A percentile compares a stretch with the other conserved stretches of the same genome.
Conservation (phyloP, 1,140 invertebrate genomes). For the Melanaphis sacchari region DNA sequence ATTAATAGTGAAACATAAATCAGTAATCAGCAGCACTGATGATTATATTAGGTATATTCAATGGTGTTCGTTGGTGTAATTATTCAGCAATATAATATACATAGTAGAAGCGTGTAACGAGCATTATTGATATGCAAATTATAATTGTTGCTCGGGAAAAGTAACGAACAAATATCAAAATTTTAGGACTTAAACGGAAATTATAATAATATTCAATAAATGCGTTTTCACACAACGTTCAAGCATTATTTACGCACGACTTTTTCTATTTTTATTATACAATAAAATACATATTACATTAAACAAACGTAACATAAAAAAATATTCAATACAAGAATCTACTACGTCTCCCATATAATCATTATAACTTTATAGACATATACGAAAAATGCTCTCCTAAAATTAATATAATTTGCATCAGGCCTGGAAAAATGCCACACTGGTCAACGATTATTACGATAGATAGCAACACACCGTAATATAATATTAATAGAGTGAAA, state of each 20-base stretch:
- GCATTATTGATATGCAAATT: slow-evolving; percentile 15
- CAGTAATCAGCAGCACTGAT: slow-evolving; percentile 3
- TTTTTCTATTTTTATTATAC: neutral
- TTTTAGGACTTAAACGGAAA: neutral
- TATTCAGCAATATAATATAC: neutral
- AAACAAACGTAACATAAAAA: neutral
- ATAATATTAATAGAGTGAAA: neutral
- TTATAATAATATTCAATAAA: neutral
- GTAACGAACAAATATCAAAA: neutral
- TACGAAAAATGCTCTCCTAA: neutral
- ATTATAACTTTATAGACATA: neutral
- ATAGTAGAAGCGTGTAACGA: neutral
- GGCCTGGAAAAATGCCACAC: neutral
- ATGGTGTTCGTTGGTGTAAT: neutral
- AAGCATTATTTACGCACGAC: neutral
- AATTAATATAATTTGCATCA: neutral
- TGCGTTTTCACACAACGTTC: neutral
- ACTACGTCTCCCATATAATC: neutral
- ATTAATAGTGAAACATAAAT: slow-evolving; percentile 7
- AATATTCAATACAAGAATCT: neutral
- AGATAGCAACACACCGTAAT: neutral
- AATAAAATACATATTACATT: neutral
- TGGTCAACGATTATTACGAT: neutral
- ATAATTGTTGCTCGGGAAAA: neutral
- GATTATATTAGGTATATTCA: neutral